Evolutionary conservation across 2,797 vertebrate genomes (phyloP), one percentile per base, ranked within the genome.

Genomic region (Enteromius thamalakanensis): DNA sequence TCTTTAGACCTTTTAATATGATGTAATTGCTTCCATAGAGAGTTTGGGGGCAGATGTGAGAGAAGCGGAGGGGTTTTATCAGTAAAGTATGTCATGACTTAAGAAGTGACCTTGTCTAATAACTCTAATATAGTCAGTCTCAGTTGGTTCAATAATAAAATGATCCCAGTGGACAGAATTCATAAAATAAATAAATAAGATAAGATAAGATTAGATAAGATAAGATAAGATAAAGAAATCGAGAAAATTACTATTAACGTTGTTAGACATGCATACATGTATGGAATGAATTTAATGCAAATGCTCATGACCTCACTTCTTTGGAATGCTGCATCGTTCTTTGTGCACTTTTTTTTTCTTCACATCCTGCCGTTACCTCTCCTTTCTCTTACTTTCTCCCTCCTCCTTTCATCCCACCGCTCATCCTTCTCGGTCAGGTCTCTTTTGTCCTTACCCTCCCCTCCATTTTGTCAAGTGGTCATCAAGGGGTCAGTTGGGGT

Each of bases 401-500:
- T 51, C 37, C 76, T 78, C 29, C 42, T 23, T 80, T 87, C 75
- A 60, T 80, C 89, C 89, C 83, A 12, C 42, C 83, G 37, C 86
- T 84, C 87, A 91, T 74, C 71, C 32, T 71, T 87, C 88, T 89
- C 58, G 85, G 83, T 88, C 89, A 88, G 87, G 91, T 90, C 91
- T 85, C 86, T 90, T 91, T 93, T 92, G 89, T 92, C 89, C 90
- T 79, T 84, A 84, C 91, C 42, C 87, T 85, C 84, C 85, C 88
- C 82, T 89, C 88, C 88, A 88, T 90, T 91, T 90, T 89, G 87
- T 88, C 90, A 92, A 88, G 93, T 93, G 95, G 93, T 94, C 91
- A 90, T 92, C 91, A 93, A 94, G 92, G 94, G 96, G 96, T 96
- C 94, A 96, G 89, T 87, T 72, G 90, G 94, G 96, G 96, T 96